These are phyloP conservation scores for Scopus umbretta DNA, from an alignment of 2,113 vertebrate genomes.

Conservation along the genomic window DNA sequence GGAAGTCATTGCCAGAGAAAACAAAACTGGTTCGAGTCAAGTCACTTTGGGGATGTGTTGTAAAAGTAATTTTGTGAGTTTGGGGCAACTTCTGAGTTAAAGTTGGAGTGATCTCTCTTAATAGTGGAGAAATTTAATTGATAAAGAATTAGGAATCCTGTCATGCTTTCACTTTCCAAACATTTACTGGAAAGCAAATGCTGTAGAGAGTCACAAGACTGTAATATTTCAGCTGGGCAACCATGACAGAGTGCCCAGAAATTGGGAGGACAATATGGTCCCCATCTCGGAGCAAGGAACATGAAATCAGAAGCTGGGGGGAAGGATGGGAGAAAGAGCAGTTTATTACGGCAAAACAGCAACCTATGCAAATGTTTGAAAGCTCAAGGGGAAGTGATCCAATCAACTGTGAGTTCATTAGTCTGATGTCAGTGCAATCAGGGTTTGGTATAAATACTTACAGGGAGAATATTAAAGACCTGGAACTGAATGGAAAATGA, in stretches of 20 bases:
- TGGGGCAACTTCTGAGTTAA: background rate
- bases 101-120: background rate
- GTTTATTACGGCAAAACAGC: background rate
- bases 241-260: background rate
- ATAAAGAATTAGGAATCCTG: background rate
- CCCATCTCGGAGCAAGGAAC: background rate
- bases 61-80: background rate
- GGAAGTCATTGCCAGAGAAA: background rate
- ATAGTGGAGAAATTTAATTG: background rate
- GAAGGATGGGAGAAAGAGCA: background rate
- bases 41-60: background rate
- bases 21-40: background rate
- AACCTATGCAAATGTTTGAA: background rate
- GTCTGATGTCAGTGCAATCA: background rate
- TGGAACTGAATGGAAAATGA: background rate
- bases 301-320: background rate
- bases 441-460: background rate
- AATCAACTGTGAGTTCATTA: background rate
- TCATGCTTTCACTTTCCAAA: background rate
- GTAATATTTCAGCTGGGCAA: background rate
- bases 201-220: background rate
- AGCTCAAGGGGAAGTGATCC: background rate
- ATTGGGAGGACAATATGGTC: background rate
- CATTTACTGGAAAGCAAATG: background rate
- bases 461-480: background rate